These are phyloP conservation scores for Pituophis catenifer DNA, from an alignment of 2,113 vertebrate genomes.

Conservation along the genomic window DNA sequence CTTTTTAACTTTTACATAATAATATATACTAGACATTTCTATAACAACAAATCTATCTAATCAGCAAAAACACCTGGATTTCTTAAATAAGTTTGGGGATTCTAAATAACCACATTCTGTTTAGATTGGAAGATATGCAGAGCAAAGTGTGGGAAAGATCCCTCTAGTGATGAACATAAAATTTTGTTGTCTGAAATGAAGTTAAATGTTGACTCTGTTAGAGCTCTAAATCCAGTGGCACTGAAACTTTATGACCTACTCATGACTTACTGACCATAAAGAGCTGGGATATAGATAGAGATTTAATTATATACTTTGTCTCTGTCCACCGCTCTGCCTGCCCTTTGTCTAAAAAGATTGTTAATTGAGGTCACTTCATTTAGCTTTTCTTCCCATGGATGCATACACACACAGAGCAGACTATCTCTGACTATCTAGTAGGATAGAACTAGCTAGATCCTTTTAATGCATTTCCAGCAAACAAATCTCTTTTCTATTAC, in stretches of 20 bases:
- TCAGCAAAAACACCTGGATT: neutral
- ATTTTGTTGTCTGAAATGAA: neutral
- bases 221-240: neutral
- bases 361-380: neutral
- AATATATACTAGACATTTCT: neutral
- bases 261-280: neutral
- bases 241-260: neutral
- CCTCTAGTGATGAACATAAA: neutral
- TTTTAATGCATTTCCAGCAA: neutral
- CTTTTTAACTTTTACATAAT: neutral
- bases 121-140: neutral
- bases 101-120: neutral
- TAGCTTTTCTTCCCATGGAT: neutral
- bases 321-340: neutral
- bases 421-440: neutral
- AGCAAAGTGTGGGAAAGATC: neutral
- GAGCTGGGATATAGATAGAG: neutral
- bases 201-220: neutral
- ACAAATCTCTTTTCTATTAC: neutral
- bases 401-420: neutral
- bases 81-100: neutral
- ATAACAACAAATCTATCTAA: neutral
- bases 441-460: neutral
- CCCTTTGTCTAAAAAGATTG: neutral
- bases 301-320: neutral